Conservation (phyloP, 2,888 invertebrate genomes). For the Lasioglossum figueresi region DNA sequence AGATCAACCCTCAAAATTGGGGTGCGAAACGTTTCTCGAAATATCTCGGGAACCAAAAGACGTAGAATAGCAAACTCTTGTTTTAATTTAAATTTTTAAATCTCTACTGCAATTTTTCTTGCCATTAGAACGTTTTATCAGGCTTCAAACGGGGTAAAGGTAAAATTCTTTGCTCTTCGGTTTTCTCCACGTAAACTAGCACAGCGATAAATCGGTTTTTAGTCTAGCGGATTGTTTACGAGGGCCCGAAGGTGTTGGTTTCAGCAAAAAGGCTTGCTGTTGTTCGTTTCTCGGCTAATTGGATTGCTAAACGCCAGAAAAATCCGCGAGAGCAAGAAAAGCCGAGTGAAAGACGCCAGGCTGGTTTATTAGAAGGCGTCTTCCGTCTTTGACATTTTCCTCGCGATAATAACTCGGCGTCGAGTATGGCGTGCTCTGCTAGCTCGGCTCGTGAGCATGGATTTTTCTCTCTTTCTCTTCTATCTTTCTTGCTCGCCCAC, state of each 20-base stretch:
- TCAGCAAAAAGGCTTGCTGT: background rate
- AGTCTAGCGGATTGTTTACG: background rate
- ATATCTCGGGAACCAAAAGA: too few species aligned
- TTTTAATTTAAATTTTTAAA: background rate
- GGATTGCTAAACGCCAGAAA: constrained; percentile 4
- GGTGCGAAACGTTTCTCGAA: too few species aligned
- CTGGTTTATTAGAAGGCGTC: constrained; percentile 34
- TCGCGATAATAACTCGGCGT: constrained; percentile 21
- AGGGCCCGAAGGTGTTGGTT: background rate
- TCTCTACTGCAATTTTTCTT: too few species aligned
- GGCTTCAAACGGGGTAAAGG: background rate
- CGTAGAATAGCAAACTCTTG: background rate
- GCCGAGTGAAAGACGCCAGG: constrained; percentile 37
- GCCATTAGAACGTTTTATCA: background rate
- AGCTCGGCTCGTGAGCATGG: constrained; percentile 17
- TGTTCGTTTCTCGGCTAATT: constrained; percentile 4
- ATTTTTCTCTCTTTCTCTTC: constrained; percentile 24
- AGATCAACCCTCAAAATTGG: too few species aligned
- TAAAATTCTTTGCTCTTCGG: background rate
- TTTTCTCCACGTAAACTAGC: background rate
- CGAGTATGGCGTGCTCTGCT: background rate
- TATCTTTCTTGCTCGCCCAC: background rate
- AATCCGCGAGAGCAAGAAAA: constrained; percentile 8
- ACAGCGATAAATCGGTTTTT: background rate
- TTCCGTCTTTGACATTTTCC: constrained; percentile 47